These are phyloP conservation scores for Chondrosia reniformis DNA, from an alignment of 37 sponge, comb jelly and placozoan species.

Conservation along the genomic window DNA sequence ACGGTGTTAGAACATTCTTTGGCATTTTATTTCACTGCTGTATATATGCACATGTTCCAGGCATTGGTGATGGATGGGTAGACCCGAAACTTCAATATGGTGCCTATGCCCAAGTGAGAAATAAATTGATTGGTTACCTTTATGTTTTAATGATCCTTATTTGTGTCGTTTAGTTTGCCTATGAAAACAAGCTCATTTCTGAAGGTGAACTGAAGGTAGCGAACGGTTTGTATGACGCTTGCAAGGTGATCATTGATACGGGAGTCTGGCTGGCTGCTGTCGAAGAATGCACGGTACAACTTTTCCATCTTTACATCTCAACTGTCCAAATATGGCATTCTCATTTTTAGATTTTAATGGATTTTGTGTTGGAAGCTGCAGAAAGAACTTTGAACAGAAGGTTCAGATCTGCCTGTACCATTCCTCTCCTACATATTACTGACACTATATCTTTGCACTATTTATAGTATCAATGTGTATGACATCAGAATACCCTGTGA, in stretches of 20 bases:
- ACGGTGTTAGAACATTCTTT: no score
- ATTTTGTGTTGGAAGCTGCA: constrained; percentile 47
- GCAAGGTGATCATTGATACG: constrained; percentile 54
- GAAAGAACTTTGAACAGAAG: constrained; percentile 48
- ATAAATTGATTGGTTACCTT: not conserved
- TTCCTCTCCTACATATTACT: not conserved
- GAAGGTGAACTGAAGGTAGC: constrained; percentile 35
- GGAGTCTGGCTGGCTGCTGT: constrained; percentile 42
- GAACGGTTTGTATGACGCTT: constrained; percentile 52
- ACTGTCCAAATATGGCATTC: no score
- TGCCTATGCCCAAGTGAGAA: constrained; percentile 54
- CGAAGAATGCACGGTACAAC: constrained; percentile 66
- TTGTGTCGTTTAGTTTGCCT: constrained; percentile 34
- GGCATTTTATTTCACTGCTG: no score
- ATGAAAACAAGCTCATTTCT: constrained; percentile 42
- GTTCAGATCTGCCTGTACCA: constrained; percentile 25
- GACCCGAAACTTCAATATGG: constrained; percentile 75
- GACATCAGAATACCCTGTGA: constrained; percentile 31
- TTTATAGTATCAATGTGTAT: constrained; percentile 35
- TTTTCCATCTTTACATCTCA: no score
- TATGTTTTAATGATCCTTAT: not conserved
- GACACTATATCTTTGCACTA: not conserved
- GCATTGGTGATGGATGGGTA: constrained; percentile 93
- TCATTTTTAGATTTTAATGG: constrained; percentile 37
- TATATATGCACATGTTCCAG: no score